These are phyloP conservation scores for Drosophila mayaguana DNA, from an alignment of 2,888 invertebrate genomes.

Conservation along the genomic window DNA sequence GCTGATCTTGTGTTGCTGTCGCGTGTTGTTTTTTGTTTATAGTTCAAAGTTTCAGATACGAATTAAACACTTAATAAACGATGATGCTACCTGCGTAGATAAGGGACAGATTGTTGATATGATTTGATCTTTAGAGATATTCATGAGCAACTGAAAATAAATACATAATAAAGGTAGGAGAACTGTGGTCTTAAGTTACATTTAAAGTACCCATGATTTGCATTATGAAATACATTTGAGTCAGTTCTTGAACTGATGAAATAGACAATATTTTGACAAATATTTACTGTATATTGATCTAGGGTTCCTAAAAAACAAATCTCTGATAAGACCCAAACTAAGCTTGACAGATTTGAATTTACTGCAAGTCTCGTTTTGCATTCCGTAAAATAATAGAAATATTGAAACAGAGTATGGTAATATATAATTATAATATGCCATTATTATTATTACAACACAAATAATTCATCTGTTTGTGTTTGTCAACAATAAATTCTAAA, in stretches of 20 bases:
- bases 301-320: neutral
- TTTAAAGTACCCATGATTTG: neutral
- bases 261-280: neutral
- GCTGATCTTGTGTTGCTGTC: conserved; percentile 6
- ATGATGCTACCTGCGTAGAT: neutral
- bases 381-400: neutral
- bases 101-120: neutral
- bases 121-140: neutral
- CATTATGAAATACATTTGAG: neutral
- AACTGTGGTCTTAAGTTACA: neutral
- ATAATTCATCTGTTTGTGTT: too few species aligned
- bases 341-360: neutral
- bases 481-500: too few species aligned
- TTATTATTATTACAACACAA: too few species aligned
- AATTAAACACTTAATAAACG: neutral
- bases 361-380: neutral
- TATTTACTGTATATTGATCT: neutral
- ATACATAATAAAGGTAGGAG: neutral
- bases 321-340: neutral
- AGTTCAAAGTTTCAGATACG: neutral
- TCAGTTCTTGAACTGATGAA: neutral
- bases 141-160: neutral
- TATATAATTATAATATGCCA: too few species aligned
- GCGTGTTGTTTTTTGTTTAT: conserved; percentile 18
- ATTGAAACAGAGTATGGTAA: neutral